Evolutionary conservation across 2,888 invertebrate species (phyloP).

Genomic region (Cyaniris semiargus): DNA sequence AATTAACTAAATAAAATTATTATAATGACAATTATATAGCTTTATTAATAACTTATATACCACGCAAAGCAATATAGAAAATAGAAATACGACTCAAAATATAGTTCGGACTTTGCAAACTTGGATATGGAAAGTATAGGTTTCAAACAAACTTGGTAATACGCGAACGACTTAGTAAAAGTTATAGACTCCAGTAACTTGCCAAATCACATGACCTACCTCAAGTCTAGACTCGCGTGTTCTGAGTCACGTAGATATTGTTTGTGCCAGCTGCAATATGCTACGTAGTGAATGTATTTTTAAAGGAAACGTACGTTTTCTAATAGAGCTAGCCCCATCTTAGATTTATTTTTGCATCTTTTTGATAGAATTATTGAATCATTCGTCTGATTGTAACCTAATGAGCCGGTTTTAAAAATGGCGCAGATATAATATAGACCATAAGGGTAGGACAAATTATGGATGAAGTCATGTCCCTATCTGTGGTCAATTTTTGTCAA

Average conservation of each 20-base stretch:
- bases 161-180: background rate
- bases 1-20: no score
- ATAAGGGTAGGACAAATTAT: no score
- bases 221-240: conserved; percentile 7
- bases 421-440: no score
- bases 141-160: background rate
- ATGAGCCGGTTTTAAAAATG: no score
- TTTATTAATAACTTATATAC: no score
- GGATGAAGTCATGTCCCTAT: no score
- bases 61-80: no score
- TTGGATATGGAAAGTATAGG: background rate
- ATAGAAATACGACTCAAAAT: background rate
- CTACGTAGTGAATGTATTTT: background rate
- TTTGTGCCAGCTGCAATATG: background rate
- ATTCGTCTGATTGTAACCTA: no score
- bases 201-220: conserved; percentile 26
- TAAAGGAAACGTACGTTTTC: background rate
- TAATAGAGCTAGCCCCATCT: background rate
- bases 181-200: conserved; percentile 12
- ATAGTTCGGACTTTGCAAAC: background rate
- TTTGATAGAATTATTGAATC: no score
- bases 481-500: no score
- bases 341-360: no score
- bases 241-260: conserved; percentile 7
- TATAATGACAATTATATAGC: no score